Base-by-base conservation (phyloP, 2,113 vertebrate species). In the Ancistrus triradiatus region DNA sequence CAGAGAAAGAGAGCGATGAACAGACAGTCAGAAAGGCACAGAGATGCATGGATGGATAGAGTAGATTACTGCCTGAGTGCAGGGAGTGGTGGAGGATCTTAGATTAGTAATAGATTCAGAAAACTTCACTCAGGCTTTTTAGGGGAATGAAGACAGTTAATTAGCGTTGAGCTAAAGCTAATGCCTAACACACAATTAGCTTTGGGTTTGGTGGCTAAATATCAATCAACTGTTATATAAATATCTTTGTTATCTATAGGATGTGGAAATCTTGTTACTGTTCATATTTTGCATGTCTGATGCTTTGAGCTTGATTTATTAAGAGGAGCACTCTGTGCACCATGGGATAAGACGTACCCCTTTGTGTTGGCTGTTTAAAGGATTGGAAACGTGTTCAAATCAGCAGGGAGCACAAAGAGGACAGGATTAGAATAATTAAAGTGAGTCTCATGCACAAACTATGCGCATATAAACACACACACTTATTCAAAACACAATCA, bases 381-480 rank as follows among this genome's bases (percentile, higher is more conserved):
- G 59, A 67, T 72, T 67, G 53, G 38, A 66, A 57, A 62, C 53
- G 43, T 67, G 70, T 27, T 59, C 35, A 61, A 63, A 63, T 61
- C 72, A 67, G 72, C 52, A 67, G 68, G 63, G 72, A 63, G 63
- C 37, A 18, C 51, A 63, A 37, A 46, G 31, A 70, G 58, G 59
- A 81, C 66, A 66, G 57, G 64, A 80, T 74, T 63, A 76, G 68
- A 75, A 60, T 70, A 80, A 80, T 77, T 74, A n/a, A 18, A 72
- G 33, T 42, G 55, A 17, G 35, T 44, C 57, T 50, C 6, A 42
- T 42, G 57, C 37, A 37, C 38, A 47, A 25, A 49, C 6, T 24
- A 59, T 21, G 25, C 52, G 46, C 17, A 40, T 55, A 66, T 33
- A 51, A 33, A 24, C 67, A 51, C 2, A 49, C 38, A 17, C 65